A percentile compares a stretch with the other conserved stretches of the same genome.
phyloP scores from a whole-genome alignment of 2,113 vertebrate species.

The Gopherus flavomarginatus region DNA sequence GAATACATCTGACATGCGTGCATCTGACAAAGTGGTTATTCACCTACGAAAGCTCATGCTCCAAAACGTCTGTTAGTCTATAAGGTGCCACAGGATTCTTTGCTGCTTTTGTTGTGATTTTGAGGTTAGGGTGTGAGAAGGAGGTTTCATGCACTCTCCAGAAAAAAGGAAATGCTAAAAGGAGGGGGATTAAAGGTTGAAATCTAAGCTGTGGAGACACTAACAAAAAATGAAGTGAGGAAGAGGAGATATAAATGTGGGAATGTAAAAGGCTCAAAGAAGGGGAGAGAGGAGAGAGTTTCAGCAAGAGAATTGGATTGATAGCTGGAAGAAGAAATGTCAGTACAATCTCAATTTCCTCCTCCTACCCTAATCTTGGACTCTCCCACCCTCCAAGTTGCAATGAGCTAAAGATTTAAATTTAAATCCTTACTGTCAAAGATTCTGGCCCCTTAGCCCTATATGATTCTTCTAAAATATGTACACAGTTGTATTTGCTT shows the following conservation, averaged over 20 bases:
- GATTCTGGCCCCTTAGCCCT: neutral
- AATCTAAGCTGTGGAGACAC: neutral
- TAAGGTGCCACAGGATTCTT: no score
- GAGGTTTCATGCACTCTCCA: no score
- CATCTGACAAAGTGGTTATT: no score
- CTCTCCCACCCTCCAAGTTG: neutral
- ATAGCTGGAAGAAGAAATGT: neutral
- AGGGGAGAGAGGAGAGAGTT: neutral
- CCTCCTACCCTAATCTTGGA: neutral
- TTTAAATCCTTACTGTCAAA: neutral
- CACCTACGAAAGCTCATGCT: no score
- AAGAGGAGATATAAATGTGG: neutral
- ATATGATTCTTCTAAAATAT: neutral
- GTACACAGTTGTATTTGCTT: neutral
- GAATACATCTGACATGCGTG: no score
- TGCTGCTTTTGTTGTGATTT: neutral
- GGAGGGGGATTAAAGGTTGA: neutral
- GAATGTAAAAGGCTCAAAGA: neutral
- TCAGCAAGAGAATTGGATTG: neutral
- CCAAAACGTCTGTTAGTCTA: no score
- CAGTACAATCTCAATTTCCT: neutral
- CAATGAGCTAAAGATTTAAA: neutral
- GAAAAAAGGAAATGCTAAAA: neutral
- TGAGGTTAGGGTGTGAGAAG: neutral
- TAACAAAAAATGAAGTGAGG: neutral